Evolutionary conservation across 2,797 vertebrate species (phyloP), one percentile per base, ranked within the genome.

Genomic region (Enteromius fasciolatus): DNA sequence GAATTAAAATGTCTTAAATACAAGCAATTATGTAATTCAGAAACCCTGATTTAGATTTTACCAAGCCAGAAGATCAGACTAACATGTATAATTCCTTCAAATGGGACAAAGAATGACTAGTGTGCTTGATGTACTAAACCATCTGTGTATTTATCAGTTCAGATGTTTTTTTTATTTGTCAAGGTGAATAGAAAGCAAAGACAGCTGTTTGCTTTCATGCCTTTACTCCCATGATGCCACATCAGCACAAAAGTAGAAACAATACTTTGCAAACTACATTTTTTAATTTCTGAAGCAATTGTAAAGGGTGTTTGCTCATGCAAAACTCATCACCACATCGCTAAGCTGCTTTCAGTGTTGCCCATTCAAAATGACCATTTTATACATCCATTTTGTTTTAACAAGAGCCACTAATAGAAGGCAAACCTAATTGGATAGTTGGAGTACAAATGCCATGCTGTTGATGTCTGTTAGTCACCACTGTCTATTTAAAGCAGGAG

Each of bases 191-290:
- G 76, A 78, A 57, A 87, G 79, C 48, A 70, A 76, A 88, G 90
- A 91, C 91, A 93, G 90, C 92, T 93, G 93, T 89, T 91, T 89
- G 85, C 73, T 87, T 89, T 90, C n/a, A 76, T 88, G 68, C 54
- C 50, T 67, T 86, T 80, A 57, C 63, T 91, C 90, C 88, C 90
- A 84, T 78, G 89, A 87, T 86, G 72, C 84, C 79, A 85, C 84
- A 81, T 64, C 78, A 66, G 28, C 82, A 73, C 64, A 59, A 74
- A 64, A 77, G 52, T 78, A 64, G 33, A 82, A 78, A 87, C 86
- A 15, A 39, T 48, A 70, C 36, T 57, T 41, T 44, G 39, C 36
- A 76, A 87, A 85, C 78, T 80, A 72, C 41, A 81, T 85, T 59
- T 83, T 86, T 84, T 14, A 84, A 82, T 76, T 77, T 50, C 83